Evolutionary conservation across 2,797 vertebrate species (phyloP).

Genomic region (Loris lydekkerianus): DNA sequence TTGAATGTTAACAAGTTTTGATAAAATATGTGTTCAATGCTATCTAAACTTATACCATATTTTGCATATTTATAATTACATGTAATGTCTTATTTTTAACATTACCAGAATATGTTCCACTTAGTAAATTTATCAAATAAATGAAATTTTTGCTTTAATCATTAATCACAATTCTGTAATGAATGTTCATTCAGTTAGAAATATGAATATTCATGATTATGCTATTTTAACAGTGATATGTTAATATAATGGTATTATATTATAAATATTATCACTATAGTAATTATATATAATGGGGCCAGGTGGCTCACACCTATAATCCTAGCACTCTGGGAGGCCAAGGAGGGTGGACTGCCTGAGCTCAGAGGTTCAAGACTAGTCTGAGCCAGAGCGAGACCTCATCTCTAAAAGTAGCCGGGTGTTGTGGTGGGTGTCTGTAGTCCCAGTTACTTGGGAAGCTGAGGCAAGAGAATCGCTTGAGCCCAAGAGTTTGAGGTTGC

Average conservation of each 20-base stretch:
- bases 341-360: no score
- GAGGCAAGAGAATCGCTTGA: no score
- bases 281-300: not conserved
- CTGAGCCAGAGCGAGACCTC: no score
- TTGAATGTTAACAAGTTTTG: slow-evolving; percentile 23
- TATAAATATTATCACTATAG: not conserved
- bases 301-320: no score
- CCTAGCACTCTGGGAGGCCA: no score
- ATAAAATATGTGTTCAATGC: not conserved
- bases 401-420: no score
- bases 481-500: no score
- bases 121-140: slow-evolving; percentile 27
- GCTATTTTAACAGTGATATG: not conserved
- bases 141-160: slow-evolving; percentile 47
- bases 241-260: slow-evolving; percentile 18
- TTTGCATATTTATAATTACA: not conserved
- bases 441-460: no score
- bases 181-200: slow-evolving; percentile 57
- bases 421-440: no score
- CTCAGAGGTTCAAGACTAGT: no score
- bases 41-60: slow-evolving; percentile 19
- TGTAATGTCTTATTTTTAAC: not conserved
- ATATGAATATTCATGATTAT: slow-evolving; percentile 1
- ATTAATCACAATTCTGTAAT: slow-evolving; percentile 43
- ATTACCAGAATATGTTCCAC: not conserved